Conservation (phyloP, 2,888 invertebrate genomes). For the Mesorhabditis belari region DNA sequence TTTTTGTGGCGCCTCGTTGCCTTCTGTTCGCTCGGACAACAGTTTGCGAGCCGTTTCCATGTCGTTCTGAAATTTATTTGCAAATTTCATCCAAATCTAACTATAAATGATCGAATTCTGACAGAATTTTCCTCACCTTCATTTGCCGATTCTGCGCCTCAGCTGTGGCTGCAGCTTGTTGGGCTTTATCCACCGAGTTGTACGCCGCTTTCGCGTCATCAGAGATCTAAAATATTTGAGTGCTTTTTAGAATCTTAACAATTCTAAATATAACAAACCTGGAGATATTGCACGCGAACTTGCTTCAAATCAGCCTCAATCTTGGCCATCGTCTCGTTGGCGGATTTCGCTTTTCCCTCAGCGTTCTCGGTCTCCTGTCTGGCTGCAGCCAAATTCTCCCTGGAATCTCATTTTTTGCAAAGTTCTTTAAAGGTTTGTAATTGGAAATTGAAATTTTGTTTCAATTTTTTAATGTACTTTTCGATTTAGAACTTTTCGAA, state of each 20-base stretch:
- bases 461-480: neutral
- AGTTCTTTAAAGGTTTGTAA: conserved; percentile 1
- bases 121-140: conserved; percentile 5
- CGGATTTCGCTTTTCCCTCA: conserved; percentile 51
- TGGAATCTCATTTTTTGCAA: conserved; percentile 7
- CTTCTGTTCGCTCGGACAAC: conserved; percentile 36
- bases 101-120: neutral
- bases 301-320: conserved; percentile 67
- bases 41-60: conserved; percentile 35
- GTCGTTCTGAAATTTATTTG: conserved; percentile 34
- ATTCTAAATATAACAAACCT: neutral
- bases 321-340: conserved; percentile 71
- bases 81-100: neutral
- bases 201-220: conserved; percentile 35
- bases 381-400: conserved; percentile 23
- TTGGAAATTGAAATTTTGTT: neutral
- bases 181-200: conserved; percentile 23
- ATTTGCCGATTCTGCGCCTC: conserved; percentile 31
- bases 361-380: conserved; percentile 15
- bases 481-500: neutral
- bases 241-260: neutral
- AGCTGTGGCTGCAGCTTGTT: conserved; percentile 21
- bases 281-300: conserved; percentile 47
- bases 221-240: conserved; percentile 12
- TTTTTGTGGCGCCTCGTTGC: conserved; percentile 44